Evolutionary conservation across 2,113 vertebrate genomes (phyloP).

Genomic region (Phaethon lepturus): DNA sequence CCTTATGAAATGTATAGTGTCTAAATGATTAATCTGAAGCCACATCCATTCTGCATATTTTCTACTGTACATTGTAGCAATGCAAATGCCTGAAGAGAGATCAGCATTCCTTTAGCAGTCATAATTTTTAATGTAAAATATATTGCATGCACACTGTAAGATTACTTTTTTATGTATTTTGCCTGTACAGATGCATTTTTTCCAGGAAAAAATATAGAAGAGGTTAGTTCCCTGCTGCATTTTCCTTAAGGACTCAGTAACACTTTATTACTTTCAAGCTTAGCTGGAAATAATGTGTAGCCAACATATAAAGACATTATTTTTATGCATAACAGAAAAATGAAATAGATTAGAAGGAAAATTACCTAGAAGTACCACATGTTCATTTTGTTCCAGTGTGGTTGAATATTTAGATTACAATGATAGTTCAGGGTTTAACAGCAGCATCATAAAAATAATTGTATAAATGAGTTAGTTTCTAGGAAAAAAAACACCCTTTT

Average conservation of each 20-base stretch:
- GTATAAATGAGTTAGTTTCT: not conserved
- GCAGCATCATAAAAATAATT: not conserved
- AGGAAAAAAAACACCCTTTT: not conserved
- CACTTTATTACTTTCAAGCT: not conserved
- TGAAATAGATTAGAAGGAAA: not conserved
- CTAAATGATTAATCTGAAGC: constrained; percentile 54
- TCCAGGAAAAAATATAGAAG: not conserved
- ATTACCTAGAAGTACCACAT: not conserved
- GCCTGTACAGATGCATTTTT: not conserved
- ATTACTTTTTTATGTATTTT: not conserved
- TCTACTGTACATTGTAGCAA: not conserved
- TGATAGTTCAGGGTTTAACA: not conserved
- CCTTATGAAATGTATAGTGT: constrained; percentile 64
- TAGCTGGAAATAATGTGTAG: not conserved
- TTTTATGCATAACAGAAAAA: not conserved
- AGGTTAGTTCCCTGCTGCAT: not conserved
- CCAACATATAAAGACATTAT: not conserved
- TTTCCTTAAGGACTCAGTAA: not conserved
- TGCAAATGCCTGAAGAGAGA: not conserved
- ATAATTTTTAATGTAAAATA: not conserved
- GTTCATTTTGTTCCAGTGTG: not conserved
- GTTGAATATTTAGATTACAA: not conserved
- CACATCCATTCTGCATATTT: constrained; percentile 5
- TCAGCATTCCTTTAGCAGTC: not conserved
- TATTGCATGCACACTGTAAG: not conserved